These are phyloP conservation scores for Exocentrus adspersus DNA, from an alignment of 2,888 invertebrate genomes.

Conservation along the genomic window DNA sequence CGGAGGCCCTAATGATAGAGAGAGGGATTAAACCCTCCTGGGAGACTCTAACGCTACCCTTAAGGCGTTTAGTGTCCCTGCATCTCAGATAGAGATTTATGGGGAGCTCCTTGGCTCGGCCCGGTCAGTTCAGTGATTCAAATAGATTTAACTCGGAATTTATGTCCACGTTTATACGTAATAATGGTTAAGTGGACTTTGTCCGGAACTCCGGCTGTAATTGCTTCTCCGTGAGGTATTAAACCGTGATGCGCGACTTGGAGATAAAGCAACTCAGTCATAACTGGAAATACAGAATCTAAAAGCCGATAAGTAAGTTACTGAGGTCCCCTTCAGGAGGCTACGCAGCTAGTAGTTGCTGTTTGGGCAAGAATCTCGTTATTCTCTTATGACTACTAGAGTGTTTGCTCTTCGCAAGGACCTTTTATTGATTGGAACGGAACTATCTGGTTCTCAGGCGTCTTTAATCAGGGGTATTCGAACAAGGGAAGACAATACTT, in stretches of 20 bases:
- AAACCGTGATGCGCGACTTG: too few relatives aligned
- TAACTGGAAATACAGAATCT: too few relatives aligned
- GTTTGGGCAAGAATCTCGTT: too few relatives aligned
- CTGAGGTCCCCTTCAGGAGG: too few relatives aligned
- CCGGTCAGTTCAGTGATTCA: constrained; percentile 54
- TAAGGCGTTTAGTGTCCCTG: constrained; percentile 55
- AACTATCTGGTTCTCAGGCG: not conserved
- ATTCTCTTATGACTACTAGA: too few relatives aligned
- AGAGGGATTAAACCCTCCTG: constrained; percentile 53
- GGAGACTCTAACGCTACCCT: constrained; percentile 52
- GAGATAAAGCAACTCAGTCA: too few relatives aligned
- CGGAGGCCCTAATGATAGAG: constrained; percentile 55
- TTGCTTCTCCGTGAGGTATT: too few relatives aligned
- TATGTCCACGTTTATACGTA: not conserved
- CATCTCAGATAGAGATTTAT: constrained; percentile 60
- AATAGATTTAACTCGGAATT: constrained; percentile 30
- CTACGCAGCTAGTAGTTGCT: too few relatives aligned
- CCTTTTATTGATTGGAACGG: too few relatives aligned
- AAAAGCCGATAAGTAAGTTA: too few relatives aligned
- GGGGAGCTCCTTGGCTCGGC: constrained; percentile 45
- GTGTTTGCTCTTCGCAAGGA: too few relatives aligned
- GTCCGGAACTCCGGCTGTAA: too few relatives aligned
- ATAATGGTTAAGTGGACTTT: constrained; percentile 2
- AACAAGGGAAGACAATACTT: constrained; percentile 24
- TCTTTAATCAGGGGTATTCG: constrained; percentile 17